These are phyloP conservation scores for Cheilosia variabilis DNA, from an alignment of 2,888 invertebrate genomes.

Conservation along the genomic window DNA sequence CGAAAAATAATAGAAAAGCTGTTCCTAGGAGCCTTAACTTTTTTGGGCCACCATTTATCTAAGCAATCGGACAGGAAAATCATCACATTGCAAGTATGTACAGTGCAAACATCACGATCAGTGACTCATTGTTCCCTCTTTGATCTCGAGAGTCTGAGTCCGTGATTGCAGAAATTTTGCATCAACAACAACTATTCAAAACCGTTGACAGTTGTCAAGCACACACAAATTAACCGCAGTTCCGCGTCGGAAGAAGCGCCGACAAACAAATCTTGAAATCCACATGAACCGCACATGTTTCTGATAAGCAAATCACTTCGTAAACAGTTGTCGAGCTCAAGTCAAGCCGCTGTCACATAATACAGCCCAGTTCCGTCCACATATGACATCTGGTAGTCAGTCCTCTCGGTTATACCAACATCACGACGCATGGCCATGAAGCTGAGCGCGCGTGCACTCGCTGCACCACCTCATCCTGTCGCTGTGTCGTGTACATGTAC, in stretches of 20 bases:
- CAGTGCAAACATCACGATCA: too few species aligned
- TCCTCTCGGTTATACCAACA: slow-evolving; percentile 31
- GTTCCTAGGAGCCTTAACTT: too few species aligned
- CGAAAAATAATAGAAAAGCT: too few species aligned
- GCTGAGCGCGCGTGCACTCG: slow-evolving; percentile 13
- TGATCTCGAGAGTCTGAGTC: too few species aligned
- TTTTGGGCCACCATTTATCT: too few species aligned
- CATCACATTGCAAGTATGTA: too few species aligned
- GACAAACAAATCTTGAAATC: background rate
- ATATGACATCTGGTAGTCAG: slow-evolving; percentile 44
- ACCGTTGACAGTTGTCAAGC: background rate
- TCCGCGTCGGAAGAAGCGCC: background rate
- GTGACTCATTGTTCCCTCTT: too few species aligned
- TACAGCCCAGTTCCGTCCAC: slow-evolving; percentile 5
- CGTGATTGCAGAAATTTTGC: too few species aligned
- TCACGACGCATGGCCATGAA: slow-evolving; percentile 20
- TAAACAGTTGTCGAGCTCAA: slow-evolving; percentile 18
- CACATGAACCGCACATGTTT: slow-evolving; percentile 36
- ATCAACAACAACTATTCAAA: too few species aligned
- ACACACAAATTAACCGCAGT: background rate
- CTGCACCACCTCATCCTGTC: slow-evolving; percentile 6
- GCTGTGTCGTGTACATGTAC: slow-evolving; percentile 24
- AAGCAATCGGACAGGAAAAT: too few species aligned
- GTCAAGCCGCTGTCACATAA: slow-evolving; percentile 14
- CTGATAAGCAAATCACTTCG: slow-evolving; percentile 18